A percentile compares a stretch with the other conserved stretches of the same genome.
These are phyloP conservation scores for Peromyscus californicus DNA, from an alignment of 2,113 vertebrate species.

Conservation along the genomic window DNA sequence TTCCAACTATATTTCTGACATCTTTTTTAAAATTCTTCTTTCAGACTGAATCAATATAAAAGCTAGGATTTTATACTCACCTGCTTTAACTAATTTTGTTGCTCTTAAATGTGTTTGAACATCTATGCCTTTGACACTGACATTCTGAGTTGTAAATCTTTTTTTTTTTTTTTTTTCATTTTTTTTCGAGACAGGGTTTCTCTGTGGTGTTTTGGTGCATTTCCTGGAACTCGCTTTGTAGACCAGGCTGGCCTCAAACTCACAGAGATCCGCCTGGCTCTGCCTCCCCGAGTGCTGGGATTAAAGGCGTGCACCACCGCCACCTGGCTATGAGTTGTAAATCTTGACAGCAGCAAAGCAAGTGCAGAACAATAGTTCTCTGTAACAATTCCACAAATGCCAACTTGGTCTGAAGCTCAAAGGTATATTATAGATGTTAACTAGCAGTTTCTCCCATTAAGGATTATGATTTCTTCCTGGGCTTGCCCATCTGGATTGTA, in stretches of 20 bases:
- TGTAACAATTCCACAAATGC: constrained; percentile 12
- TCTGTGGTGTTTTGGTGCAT: too few relatives aligned
- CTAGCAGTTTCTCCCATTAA: not conserved
- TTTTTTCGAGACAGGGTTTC: too few relatives aligned
- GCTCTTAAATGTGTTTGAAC: not conserved
- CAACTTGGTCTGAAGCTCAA: constrained; percentile 31
- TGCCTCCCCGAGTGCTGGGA: too few relatives aligned
- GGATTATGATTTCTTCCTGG: not conserved
- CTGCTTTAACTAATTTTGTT: constrained; percentile 33
- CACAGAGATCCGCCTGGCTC: too few relatives aligned
- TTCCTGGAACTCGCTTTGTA: too few relatives aligned
- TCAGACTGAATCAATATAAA: constrained; percentile 37
- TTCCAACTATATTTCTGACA: not conserved
- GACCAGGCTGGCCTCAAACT: too few relatives aligned
- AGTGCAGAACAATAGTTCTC: not conserved
- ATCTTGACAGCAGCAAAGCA: not conserved
- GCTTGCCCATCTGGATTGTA: not conserved
- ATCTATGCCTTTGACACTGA: not conserved
- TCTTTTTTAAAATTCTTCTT: constrained; percentile 23
- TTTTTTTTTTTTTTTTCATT: too few relatives aligned
- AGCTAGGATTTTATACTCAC: not conserved
- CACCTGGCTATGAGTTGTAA: too few relatives aligned
- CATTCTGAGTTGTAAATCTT: not conserved
- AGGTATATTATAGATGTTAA: not conserved
- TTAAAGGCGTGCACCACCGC: too few relatives aligned